Conservation (phyloP, 2,113 vertebrate genomes). For the Balaenoptera acutorostrata region DNA sequence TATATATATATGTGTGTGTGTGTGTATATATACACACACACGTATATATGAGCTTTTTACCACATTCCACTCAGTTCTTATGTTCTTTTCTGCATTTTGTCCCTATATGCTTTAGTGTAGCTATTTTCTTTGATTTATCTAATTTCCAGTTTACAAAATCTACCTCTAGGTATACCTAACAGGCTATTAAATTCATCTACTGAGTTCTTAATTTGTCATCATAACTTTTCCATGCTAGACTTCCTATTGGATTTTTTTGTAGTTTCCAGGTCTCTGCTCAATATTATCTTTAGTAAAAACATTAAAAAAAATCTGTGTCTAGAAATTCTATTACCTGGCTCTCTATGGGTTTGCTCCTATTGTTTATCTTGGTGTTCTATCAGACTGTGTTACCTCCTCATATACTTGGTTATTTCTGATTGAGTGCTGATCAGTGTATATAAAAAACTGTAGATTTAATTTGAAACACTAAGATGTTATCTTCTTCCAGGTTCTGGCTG, state of each 20-base stretch:
- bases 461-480: background rate
- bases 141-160: background rate
- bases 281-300: background rate
- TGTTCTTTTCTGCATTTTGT: background rate
- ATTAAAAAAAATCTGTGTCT: background rate
- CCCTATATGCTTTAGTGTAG: background rate
- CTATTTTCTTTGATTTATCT: background rate
- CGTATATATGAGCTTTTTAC: background rate
- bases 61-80: background rate
- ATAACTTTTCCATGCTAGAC: background rate
- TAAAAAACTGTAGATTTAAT: background rate
- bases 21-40: background rate
- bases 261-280: background rate
- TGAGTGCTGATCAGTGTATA: background rate
- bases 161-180: background rate
- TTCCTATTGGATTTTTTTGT: background rate
- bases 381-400: background rate
- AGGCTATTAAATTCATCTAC: background rate
- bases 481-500: background rate
- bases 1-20: background rate
- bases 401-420: background rate
- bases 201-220: constrained; percentile 7
- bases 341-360: background rate
- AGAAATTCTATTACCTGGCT: background rate
- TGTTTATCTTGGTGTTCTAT: background rate